Conservation (phyloP, 2,888 invertebrate species). For the Ecliptopera silaceata region DNA sequence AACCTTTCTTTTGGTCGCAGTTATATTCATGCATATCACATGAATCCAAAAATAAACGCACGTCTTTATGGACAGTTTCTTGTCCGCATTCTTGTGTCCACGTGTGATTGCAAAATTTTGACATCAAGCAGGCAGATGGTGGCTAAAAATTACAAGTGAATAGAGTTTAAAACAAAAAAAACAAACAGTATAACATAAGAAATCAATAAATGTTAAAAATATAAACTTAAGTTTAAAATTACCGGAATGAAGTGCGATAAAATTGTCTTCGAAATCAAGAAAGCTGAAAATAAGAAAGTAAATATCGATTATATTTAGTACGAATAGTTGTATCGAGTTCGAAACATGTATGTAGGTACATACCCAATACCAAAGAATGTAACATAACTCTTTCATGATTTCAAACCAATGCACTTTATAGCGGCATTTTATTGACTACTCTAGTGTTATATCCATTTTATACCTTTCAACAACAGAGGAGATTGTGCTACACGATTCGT, state of each 20-base stretch:
- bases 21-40: conserved; percentile 67
- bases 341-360: not conserved
- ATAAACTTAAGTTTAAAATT: conserved; percentile 1
- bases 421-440: not conserved
- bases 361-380: conserved; percentile 13
- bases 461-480: conserved; percentile 4
- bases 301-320: not conserved
- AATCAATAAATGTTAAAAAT: not conserved
- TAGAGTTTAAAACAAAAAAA: not conserved
- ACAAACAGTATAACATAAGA: no score
- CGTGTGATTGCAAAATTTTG: conserved; percentile 62
- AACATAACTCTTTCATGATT: conserved; percentile 23
- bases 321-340: not conserved
- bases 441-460: not conserved
- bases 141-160: conserved; percentile 41
- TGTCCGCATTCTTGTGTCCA: conserved; percentile 51
- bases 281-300: conserved; percentile 22
- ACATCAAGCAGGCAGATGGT: conserved; percentile 46
- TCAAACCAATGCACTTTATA: not conserved
- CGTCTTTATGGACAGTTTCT: conserved; percentile 33
- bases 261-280: conserved; percentile 18
- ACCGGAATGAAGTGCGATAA: conserved; percentile 49
- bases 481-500: no score
- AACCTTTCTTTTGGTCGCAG: conserved; percentile 57
- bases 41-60: conserved; percentile 55